phyloP scores from a whole-genome alignment of 2,888 invertebrate species.

The Protodeltote pygarga region DNA sequence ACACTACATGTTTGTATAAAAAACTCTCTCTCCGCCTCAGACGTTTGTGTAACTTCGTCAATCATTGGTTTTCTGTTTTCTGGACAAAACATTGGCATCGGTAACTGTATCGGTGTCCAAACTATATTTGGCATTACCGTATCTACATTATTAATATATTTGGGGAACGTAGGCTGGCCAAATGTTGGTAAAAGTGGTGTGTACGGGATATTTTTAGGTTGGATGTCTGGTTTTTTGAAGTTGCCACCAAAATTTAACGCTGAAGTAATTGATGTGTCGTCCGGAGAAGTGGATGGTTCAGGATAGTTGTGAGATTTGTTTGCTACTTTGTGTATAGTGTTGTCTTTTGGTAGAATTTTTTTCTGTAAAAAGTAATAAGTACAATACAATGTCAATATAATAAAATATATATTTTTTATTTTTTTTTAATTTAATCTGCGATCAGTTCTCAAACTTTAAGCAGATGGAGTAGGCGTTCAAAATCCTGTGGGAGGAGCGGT shows the following conservation, averaged over 20 bases:
- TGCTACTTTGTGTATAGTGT: slow-evolving; percentile 25
- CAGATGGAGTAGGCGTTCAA: too few relatives aligned
- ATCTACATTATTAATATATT: slow-evolving; percentile 37
- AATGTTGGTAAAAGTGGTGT: slow-evolving; percentile 37
- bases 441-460: too few relatives aligned
- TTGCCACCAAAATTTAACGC: neutral
- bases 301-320: slow-evolving; percentile 53
- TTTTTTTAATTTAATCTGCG: too few relatives aligned
- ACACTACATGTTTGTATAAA: slow-evolving; percentile 33
- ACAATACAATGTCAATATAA: neutral
- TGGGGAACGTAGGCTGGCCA: slow-evolving; percentile 55
- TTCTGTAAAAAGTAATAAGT: slow-evolving; percentile 42
- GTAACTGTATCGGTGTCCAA: slow-evolving; percentile 51
- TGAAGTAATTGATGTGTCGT: slow-evolving; percentile 3
- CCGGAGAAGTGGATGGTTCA: slow-evolving; percentile 58
- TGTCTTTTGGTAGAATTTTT: slow-evolving; percentile 28
- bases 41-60: slow-evolving; percentile 29
- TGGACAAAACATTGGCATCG: slow-evolving; percentile 33
- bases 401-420: too few relatives aligned
- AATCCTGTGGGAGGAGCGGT: too few relatives aligned
- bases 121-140: slow-evolving; percentile 39
- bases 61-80: slow-evolving; percentile 10
- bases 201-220: neutral
- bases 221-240: neutral
- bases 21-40: slow-evolving; percentile 5